Base-by-base conservation (phyloP, 2,888 invertebrate species). In the Euclidia mi region DNA sequence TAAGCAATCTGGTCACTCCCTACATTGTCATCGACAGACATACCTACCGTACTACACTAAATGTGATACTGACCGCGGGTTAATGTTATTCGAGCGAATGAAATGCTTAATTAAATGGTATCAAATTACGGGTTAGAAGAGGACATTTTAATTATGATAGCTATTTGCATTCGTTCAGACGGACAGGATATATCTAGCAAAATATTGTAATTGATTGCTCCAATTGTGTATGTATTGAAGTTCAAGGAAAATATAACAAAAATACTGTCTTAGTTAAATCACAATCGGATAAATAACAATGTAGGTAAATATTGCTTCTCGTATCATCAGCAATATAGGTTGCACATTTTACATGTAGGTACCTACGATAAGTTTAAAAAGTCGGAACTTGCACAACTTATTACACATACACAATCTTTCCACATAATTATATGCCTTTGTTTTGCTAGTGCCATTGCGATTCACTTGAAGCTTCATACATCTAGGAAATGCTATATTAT, bases 1-100 rank as follows among this genome's bases (percentile, higher is more conserved):
- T 63, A 69, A 60, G 58, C 52, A 70, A 76, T 43, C 61, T 58
- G 69, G 78, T 76, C 76, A 71, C 79, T 76, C 78, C 84, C 67
- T 41, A 56, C 68, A 79, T 78, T 80, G 81, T 83, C 61, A 75
- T 50, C 45, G 20, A 48, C 38, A 56, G 14, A 47, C 56, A 45
- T 55, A 48, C 58, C 59, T 66, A 34, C 35, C 18, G n/a, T n/a
- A n/a, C n/a, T n/a, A 41, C 11, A 32, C 32, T 20, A 41, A 20
- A 47, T 70, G 63, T 68, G 62, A 68, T 77, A 65, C 75, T 67
- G 58, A 70, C 62, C 72, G 49, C 62, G 56, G 64, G 69, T 64
- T 71, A 70, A 65, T 77, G 69, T 47, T 74, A 71, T 47, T 20
- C 53, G 57, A 72, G 55, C 67, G 46, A 49, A 51, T 40, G 47